Conservation (phyloP, 2,888 invertebrate genomes). For the Galerucella calmariensis region DNA sequence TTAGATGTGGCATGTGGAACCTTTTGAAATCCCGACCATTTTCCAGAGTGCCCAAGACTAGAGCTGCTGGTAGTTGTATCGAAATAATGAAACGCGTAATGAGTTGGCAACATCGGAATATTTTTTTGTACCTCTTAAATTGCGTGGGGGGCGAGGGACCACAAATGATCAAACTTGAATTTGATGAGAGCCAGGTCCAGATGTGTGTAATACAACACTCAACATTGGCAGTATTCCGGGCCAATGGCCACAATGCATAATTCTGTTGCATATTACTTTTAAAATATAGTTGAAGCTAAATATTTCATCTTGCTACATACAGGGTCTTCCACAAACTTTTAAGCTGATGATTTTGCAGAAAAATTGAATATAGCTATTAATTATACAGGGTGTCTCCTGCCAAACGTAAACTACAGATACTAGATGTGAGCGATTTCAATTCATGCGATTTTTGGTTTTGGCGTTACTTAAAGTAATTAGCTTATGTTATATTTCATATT, state of each 20-base stretch:
- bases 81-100: constrained; percentile 11
- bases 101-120: constrained; percentile 21
- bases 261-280: constrained; percentile 5
- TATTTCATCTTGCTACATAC: not conserved
- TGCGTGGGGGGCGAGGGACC: constrained; percentile 26
- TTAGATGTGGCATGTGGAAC: not conserved
- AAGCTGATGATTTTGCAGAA: too few relatives aligned
- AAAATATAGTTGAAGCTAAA: not conserved
- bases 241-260: constrained; percentile 10
- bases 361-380: too few relatives aligned
- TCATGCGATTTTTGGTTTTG: too few relatives aligned
- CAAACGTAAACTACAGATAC: too few relatives aligned
- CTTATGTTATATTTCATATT: too few relatives aligned
- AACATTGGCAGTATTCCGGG: constrained; percentile 17
- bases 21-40: not conserved
- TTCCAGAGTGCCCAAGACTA: not conserved
- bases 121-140: constrained; percentile 17
- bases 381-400: too few relatives aligned
- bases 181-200: constrained; percentile 16
- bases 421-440: too few relatives aligned
- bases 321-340: not conserved
- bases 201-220: constrained; percentile 19
- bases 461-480: too few relatives aligned
- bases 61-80: not conserved
- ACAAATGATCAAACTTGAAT: constrained; percentile 27